A percentile compares a stretch with the other conserved stretches of the same genome.
These are phyloP conservation scores for Caracal caracal DNA, from an alignment of 2,113 vertebrate genomes.

Conservation along the genomic window DNA sequence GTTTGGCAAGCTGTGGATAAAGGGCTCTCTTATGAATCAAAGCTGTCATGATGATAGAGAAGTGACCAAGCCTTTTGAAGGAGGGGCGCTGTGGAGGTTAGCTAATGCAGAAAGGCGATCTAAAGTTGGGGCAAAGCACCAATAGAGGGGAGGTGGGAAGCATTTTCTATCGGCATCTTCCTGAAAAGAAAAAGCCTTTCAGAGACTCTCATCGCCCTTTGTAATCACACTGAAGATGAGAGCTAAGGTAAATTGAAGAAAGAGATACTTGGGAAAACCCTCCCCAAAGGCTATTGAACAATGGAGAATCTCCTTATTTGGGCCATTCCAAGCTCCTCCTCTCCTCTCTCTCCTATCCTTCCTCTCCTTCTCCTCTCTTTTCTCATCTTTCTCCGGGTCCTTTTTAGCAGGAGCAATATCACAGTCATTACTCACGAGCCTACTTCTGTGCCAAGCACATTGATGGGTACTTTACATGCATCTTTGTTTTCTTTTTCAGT, in stretches of 20 bases:
- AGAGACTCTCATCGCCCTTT: neutral
- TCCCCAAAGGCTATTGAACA: neutral
- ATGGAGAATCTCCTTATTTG: neutral
- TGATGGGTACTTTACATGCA: neutral
- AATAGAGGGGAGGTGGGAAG: neutral
- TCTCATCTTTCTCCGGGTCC: neutral
- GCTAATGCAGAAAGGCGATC: neutral
- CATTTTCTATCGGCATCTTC: neutral
- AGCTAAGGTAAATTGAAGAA: neutral
- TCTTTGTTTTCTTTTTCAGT: neutral
- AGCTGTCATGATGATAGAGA: neutral
- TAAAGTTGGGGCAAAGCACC: neutral
- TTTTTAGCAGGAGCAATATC: neutral
- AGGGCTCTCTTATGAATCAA: neutral
- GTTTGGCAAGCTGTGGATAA: neutral
- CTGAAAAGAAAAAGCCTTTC: neutral
- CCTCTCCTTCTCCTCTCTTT: neutral
- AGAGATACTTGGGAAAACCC: neutral
- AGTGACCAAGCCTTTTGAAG: neutral
- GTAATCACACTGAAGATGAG: neutral
- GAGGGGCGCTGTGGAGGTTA: neutral
- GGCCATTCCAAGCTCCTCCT: neutral
- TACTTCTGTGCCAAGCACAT: too few relatives aligned
- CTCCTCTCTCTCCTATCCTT: neutral
- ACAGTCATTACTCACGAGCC: neutral